Conservation (phyloP, 2,888 invertebrate genomes). For the Ephialtes manifestator region DNA sequence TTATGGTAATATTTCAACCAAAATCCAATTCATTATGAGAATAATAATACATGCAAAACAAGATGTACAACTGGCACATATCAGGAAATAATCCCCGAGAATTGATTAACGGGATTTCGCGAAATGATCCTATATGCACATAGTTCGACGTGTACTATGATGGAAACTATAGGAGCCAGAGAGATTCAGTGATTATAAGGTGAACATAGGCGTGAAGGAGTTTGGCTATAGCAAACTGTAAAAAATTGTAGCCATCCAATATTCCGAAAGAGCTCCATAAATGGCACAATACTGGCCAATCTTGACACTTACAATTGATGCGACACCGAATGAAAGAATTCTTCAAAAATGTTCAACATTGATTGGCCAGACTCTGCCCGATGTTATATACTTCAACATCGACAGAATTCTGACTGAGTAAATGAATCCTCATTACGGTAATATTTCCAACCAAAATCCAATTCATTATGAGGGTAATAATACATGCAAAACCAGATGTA, state of each 20-base stretch:
- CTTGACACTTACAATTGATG: too few relatives aligned
- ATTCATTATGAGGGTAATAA: background rate
- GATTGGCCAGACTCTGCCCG: too few relatives aligned
- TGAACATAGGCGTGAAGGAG: constrained; percentile 8
- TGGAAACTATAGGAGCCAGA: background rate
- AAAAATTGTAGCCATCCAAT: too few relatives aligned
- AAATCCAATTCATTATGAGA: background rate
- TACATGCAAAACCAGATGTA: constrained; percentile 9
- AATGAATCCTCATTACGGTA: background rate
- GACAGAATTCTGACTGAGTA: background rate
- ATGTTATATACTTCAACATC: too few relatives aligned
- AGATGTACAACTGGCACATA: background rate
- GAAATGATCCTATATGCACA: constrained; percentile 9
- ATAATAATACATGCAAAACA: background rate
- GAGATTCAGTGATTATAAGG: constrained; percentile 30
- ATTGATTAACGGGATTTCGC: constrained; percentile 42
- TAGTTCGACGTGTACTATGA: too few relatives aligned
- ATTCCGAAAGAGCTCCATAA: too few relatives aligned
- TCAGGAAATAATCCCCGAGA: constrained; percentile 44
- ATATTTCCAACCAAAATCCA: background rate
- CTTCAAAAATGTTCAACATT: too few relatives aligned
- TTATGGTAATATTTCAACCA: background rate
- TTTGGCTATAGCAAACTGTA: constrained; percentile 39
- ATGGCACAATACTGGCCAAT: too few relatives aligned
- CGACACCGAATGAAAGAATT: too few relatives aligned